Evolutionary conservation across 2,797 vertebrate genomes (phyloP).

Genomic region (Pipistrellus pygmaeus): DNA sequence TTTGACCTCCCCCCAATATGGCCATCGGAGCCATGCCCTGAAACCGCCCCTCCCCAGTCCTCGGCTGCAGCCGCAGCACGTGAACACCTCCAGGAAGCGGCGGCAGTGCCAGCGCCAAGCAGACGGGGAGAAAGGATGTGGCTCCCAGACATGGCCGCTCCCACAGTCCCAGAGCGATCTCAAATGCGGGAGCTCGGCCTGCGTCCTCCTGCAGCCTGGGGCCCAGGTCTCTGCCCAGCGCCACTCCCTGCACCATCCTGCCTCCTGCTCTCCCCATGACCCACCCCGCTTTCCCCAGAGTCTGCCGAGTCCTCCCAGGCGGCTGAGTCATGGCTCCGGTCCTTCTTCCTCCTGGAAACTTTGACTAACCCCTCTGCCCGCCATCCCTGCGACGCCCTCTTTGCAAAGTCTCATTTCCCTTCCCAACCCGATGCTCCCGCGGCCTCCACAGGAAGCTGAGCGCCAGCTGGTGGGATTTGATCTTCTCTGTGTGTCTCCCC

Average conservation of each 20-base stretch:
- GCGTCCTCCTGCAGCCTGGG: background rate
- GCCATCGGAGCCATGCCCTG: rapidly evolving
- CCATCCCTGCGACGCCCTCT: background rate
- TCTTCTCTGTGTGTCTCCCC: background rate
- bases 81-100: too few relatives aligned
- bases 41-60: background rate
- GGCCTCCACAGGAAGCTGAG: background rate
- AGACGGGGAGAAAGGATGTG: background rate
- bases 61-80: background rate
- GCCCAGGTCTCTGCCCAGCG: background rate
- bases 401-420: background rate
- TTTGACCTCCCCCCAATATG: rapidly evolving
- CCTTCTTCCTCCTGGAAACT: background rate
- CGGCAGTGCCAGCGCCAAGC: too few relatives aligned
- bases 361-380: background rate
- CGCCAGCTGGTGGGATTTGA: too few relatives aligned
- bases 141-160: background rate
- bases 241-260: background rate
- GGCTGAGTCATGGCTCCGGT: background rate
- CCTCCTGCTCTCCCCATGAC: background rate
- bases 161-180: background rate
- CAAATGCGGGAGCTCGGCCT: rapidly evolving
- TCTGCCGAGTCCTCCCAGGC: background rate
- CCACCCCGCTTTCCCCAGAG: background rate
- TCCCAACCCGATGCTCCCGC: background rate